These are phyloP conservation scores for Benthosema pterotum DNA, from an alignment of 2,797 vertebrate species.

Conservation along the genomic window DNA sequence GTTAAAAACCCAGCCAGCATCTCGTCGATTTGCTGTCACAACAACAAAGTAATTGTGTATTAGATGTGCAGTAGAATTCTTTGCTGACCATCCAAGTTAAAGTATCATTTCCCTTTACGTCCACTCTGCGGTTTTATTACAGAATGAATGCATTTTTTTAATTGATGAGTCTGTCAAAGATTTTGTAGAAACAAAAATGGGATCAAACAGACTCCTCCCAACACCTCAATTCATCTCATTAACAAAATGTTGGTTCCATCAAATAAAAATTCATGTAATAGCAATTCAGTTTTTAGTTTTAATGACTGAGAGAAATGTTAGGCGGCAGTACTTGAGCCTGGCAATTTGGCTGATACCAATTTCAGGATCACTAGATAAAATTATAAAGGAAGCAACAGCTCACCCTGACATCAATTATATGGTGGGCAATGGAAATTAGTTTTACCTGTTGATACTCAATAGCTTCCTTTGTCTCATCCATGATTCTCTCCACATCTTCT, in stretches of 20 bases:
- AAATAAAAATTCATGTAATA: background rate
- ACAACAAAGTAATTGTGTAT: conserved; percentile 12
- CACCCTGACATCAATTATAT: background rate
- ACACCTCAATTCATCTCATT: background rate
- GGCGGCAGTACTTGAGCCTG: background rate
- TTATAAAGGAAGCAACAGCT: background rate
- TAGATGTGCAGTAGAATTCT: background rate
- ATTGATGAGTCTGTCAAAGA: background rate
- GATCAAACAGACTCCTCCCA: background rate
- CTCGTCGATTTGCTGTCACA: conserved; percentile 91
- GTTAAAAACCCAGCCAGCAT: conserved; percentile 88
- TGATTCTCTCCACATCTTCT: conserved; percentile 92
- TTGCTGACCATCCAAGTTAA: background rate
- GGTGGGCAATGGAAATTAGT: background rate
- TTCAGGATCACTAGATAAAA: no score
- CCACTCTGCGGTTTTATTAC: background rate
- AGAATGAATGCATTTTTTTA: background rate
- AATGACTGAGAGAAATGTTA: background rate
- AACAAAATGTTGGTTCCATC: background rate
- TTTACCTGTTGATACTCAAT: conserved; percentile 93
- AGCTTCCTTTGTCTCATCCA: conserved; percentile 93
- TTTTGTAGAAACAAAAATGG: background rate
- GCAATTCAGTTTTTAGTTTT: background rate
- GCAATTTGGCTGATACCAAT: background rate
- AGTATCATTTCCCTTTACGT: background rate